Percentiles rank a stretch among this genome's conserved stretches.
Conservation (phyloP, 2,113 vertebrate species). For the Oncorhynchus tshawytscha region DNA sequence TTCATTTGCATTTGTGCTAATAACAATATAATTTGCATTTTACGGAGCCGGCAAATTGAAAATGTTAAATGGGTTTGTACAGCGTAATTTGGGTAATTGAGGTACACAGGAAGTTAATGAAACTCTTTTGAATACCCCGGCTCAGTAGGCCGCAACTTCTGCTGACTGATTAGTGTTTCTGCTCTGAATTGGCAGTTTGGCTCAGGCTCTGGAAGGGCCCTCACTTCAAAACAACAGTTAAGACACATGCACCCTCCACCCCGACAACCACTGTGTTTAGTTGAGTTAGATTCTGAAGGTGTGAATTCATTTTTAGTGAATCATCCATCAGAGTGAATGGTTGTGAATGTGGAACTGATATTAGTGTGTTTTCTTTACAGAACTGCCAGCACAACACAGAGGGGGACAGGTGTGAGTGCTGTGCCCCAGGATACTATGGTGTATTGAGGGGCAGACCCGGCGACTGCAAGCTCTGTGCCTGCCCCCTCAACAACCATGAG, state of each 20-base stretch:
- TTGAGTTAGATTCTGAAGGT: no score
- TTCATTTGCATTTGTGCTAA: constrained; percentile 38
- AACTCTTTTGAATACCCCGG: constrained; percentile 55
- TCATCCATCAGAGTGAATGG: not conserved
- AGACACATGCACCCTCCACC: not conserved
- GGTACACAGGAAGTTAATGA: constrained; percentile 77
- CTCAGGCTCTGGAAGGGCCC: no score
- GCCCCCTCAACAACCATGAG: constrained; percentile 79
- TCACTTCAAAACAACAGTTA: not conserved
- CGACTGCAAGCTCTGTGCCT: constrained; percentile 91
- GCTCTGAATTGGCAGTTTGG: constrained; percentile 25
- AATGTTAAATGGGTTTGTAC: constrained; percentile 76
- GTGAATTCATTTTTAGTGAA: not conserved
- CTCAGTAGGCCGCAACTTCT: constrained; percentile 63
- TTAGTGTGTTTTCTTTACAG: constrained; percentile 57
- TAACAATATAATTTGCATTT: constrained; percentile 78
- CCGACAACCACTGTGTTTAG: no score
- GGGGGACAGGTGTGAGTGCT: constrained; percentile 88
- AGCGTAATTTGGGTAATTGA: constrained; percentile 74
- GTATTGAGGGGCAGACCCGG: constrained; percentile 77
- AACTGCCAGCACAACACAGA: constrained; percentile 89
- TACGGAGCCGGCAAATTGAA: constrained; percentile 73
- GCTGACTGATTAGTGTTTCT: constrained; percentile 64
- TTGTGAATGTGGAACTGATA: not conserved
- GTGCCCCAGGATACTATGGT: constrained; percentile 86